Evolutionary conservation across 1,140 invertebrate genomes (phyloP).

Genomic region (Drosophila ananassae): DNA sequence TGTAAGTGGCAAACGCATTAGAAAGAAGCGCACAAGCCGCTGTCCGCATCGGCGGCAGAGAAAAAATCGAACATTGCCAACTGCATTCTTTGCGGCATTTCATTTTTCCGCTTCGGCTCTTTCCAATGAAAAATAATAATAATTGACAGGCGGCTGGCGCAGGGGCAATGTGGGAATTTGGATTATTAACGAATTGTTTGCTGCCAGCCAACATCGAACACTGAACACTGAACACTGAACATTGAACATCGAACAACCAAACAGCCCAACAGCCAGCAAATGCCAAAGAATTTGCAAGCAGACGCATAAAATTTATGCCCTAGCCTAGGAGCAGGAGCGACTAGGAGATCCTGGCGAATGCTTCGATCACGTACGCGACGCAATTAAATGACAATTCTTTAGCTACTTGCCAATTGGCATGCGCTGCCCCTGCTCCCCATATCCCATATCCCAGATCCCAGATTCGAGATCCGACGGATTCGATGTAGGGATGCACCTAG

Average conservation of each 20-base stretch:
- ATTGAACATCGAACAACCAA: not conserved
- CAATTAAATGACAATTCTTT: constrained; percentile 83
- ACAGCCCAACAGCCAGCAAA: not conserved
- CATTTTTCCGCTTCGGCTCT: constrained; percentile 77
- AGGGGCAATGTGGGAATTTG: constrained; percentile 78
- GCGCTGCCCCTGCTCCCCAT: constrained; percentile 44
- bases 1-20: constrained; percentile 73
- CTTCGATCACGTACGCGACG: constrained; percentile 81
- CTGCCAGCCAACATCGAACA: constrained; percentile 53
- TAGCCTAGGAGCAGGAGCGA: constrained; percentile 26
- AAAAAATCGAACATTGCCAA: constrained; percentile 26
- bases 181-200: constrained; percentile 82
- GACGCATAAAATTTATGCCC: constrained; percentile 77
- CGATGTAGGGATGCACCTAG: not conserved
- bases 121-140: constrained; percentile 83
- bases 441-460: constrained; percentile 2
- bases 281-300: constrained; percentile 60
- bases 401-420: constrained; percentile 80
- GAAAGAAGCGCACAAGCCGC: constrained; percentile 44
- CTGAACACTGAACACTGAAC: constrained; percentile 23
- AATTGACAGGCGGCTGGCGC: constrained; percentile 69
- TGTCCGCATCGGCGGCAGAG: not conserved
- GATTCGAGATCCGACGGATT: constrained; percentile 11
- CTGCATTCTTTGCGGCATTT: constrained; percentile 74
- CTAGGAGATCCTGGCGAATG: constrained; percentile 58